phyloP scores from a whole-genome alignment of 2,888 invertebrate species.

The Pollenia labialis region DNA sequence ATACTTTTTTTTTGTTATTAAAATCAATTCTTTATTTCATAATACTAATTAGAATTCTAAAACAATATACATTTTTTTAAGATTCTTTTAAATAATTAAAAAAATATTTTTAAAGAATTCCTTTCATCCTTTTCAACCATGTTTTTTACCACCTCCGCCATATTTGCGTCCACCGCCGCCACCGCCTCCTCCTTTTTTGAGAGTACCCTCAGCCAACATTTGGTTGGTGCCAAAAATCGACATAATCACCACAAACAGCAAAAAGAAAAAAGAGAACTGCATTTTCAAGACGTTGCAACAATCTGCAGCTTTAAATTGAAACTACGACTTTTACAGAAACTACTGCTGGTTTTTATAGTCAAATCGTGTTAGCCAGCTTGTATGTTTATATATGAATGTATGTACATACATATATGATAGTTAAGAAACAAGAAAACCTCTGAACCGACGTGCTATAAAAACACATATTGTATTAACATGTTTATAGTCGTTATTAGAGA shows the following conservation, averaged over 20 bases:
- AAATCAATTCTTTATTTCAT: too few relatives aligned
- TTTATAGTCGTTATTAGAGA: neutral
- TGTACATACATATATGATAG: neutral
- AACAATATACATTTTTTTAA: too few relatives aligned
- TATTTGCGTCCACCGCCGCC: constrained; percentile 60
- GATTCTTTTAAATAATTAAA: too few relatives aligned
- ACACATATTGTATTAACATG: neutral
- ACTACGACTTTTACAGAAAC: constrained; percentile 28
- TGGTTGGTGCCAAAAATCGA: constrained; percentile 52
- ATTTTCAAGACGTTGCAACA: constrained; percentile 46
- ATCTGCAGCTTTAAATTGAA: constrained; percentile 22
- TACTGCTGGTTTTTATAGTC: constrained; percentile 41
- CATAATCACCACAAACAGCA: constrained; percentile 54
- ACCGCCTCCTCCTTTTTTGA: constrained; percentile 47
- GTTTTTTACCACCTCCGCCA: constrained; percentile 60
- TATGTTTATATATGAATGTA: neutral
- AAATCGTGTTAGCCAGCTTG: neutral
- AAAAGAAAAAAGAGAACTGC: constrained; percentile 60
- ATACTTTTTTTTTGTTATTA: too few relatives aligned
- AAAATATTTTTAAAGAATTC: too few relatives aligned
- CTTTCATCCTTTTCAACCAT: constrained; percentile 7
- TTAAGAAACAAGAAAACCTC: neutral
- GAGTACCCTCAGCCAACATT: constrained; percentile 63
- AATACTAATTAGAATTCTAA: too few relatives aligned
- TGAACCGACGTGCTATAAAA: neutral